Evolutionary conservation across 2,113 vertebrate species (phyloP).

Genomic region (Axis porcinus): DNA sequence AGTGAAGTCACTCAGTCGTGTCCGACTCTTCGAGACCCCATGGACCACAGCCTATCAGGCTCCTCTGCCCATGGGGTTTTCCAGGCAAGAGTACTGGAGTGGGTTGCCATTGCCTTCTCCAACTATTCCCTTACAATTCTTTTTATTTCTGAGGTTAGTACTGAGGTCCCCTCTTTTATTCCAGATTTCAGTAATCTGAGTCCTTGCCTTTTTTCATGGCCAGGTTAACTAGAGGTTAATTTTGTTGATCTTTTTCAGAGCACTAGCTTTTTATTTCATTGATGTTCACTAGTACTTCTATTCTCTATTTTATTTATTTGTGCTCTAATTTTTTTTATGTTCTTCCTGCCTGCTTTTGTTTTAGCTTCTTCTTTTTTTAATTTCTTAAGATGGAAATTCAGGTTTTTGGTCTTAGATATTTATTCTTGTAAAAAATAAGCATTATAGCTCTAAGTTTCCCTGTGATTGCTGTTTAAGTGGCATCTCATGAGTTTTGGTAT

Average conservation of each 20-base stretch:
- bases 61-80: no score
- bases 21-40: no score
- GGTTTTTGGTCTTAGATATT: not conserved
- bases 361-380: not conserved
- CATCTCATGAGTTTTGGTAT: not conserved
- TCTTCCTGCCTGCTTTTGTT: not conserved
- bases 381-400: not conserved
- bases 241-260: not conserved
- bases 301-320: not conserved
- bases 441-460: not conserved
- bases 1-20: no score
- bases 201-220: not conserved
- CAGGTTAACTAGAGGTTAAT: not conserved
- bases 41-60: no score
- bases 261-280: not conserved
- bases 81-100: no score
- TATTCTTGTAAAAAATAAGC: not conserved
- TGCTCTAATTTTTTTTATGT: not conserved
- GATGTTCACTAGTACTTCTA: not conserved
- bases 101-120: no score
- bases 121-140: not conserved
- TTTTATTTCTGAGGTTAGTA: not conserved
- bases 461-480: not conserved
- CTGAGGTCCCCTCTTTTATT: not conserved
- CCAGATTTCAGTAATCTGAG: not conserved